Percentiles rank a stretch among this genome's conserved stretches.
These are phyloP conservation scores for Ormia ochracea DNA, from an alignment of 2,888 invertebrate species.

Conservation along the genomic window DNA sequence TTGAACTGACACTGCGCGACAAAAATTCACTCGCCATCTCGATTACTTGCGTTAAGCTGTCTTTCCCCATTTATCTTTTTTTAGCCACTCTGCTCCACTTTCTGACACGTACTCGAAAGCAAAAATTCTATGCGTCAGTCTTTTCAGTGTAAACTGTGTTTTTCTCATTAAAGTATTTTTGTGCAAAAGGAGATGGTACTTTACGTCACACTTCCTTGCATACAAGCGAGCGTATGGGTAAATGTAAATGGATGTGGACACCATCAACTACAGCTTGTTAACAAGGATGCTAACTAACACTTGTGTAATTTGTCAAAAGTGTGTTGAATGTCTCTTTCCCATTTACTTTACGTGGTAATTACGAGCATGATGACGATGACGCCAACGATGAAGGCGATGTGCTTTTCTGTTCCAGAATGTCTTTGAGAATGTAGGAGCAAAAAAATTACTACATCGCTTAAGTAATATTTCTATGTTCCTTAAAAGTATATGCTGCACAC, in stretches of 20 bases:
- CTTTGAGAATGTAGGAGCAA: background rate
- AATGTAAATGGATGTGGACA: background rate
- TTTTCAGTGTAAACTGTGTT: background rate
- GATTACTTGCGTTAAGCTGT: background rate
- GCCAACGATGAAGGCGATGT: conserved; percentile 2
- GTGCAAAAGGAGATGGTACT: too few relatives aligned
- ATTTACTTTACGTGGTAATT: conserved; percentile 35
- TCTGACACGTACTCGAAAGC: background rate
- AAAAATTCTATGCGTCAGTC: background rate
- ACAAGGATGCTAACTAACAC: conserved; percentile 40
- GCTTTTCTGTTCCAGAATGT: background rate
- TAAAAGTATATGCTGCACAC: conserved; percentile 15
- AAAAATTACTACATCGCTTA: background rate
- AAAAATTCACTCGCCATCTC: background rate
- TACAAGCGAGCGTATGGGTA: background rate
- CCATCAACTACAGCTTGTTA: conserved; percentile 11
- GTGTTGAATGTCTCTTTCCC: conserved; percentile 42
- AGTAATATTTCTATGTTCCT: background rate
- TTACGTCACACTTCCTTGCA: background rate
- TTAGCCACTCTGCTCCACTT: background rate
- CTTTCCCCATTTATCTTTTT: background rate
- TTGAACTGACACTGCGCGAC: background rate
- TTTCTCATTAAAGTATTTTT: background rate
- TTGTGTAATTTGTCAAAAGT: conserved; percentile 59
- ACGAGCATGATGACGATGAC: conserved; percentile 6